Conservation (phyloP, 2,113 vertebrate genomes). For the Seriola rivoliana region DNA sequence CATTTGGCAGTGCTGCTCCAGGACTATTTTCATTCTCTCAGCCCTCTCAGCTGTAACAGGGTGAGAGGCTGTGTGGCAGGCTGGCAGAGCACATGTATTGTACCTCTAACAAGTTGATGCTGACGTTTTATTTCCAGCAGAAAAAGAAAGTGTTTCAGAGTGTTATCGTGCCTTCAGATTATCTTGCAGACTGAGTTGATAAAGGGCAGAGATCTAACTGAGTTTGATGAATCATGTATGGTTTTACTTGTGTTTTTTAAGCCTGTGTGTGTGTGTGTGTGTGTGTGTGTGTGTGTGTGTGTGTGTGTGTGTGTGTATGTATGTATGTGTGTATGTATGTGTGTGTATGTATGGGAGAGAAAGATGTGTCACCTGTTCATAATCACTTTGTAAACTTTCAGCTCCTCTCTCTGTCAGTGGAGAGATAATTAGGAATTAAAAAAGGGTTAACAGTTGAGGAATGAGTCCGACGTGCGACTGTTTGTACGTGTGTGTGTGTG, state of each 20-base stretch:
- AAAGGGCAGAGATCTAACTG: background rate
- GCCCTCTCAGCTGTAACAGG: conserved; percentile 6
- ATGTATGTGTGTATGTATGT: background rate
- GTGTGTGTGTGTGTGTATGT: too few relatives aligned
- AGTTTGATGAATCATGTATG: background rate
- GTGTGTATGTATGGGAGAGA: too few relatives aligned
- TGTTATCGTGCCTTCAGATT: background rate
- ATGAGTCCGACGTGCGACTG: conserved; percentile 6
- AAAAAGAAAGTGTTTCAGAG: background rate
- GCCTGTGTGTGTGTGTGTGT: background rate
- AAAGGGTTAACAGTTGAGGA: conserved; percentile 46
- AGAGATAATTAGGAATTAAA: background rate
- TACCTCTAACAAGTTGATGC: background rate
- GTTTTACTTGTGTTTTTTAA: background rate
- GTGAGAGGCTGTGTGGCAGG: conserved; percentile 6
- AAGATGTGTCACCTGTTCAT: background rate
- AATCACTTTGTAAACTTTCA: background rate
- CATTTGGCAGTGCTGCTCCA: conserved; percentile 55
- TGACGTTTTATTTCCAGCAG: conserved; percentile 11
- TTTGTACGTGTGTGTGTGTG: background rate
- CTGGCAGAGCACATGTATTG: background rate
- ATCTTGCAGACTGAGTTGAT: background rate
- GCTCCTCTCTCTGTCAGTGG: background rate
- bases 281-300: background rate
- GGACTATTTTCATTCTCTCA: conserved; percentile 49